Base-by-base conservation (phyloP, 1,140 invertebrate genomes). In the Luehdorfia chinensis region DNA sequence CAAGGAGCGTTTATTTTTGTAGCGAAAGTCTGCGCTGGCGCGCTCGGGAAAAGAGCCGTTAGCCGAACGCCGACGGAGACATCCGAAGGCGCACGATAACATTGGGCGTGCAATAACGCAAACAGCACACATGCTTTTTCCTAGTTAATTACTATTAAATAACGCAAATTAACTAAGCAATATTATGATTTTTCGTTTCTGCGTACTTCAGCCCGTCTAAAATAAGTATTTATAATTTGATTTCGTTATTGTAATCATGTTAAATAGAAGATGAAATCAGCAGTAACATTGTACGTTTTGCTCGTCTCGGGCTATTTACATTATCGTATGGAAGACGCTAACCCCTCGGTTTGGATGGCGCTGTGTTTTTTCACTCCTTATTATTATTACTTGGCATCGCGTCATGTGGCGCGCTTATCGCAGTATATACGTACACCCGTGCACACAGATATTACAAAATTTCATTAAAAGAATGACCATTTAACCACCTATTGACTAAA, bases 1-100 rank as follows among this genome's bases (percentile, higher is more conserved):
- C 77, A 81, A 80, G 75, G 75, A 81, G 66, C 68, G 59, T 78
- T 77, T 81, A 81, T 81, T 79, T 81, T 74, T 75, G 72, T 77
- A 75, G 72, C 73, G 71, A 78, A 77, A 77, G 77, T 66, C 55
- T 64, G 72, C 64, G 70, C 73, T 47, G 37, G 66, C 77, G 71
- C 66, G 57, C 44, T 14, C 60, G 55, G 65, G 66, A 61, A 66
- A 75, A 74, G 70, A 75, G 56, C 69, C 74, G 72, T 75, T 80
- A 76, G 50, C 66, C 77, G 77, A 81, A 33, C 62, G 43, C 7
- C 37, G 36, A 12, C 77, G 75, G 60, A 76, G 55, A 72, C 55
- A n/a, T 18, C 58, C 77, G 77, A 81, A 36, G 60, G 43, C 47
- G 44, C 48, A 64, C 77, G 73, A 73, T 27, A 46, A 55, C 21